Conservation (phyloP, 2,113 vertebrate species). For the Vulpes vulpes region DNA sequence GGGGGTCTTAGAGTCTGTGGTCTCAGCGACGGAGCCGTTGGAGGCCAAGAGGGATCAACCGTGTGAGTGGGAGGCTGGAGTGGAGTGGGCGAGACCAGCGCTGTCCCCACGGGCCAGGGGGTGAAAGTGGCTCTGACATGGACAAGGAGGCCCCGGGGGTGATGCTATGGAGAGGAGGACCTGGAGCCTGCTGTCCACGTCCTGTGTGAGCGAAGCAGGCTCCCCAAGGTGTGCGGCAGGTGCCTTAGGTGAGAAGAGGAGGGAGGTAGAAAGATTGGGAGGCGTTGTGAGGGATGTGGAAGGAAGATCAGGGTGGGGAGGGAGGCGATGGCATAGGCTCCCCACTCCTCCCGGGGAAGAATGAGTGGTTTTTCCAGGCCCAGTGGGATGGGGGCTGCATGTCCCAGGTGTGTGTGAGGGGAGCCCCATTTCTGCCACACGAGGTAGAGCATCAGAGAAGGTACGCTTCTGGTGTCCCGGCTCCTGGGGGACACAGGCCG, state of each 20-base stretch:
- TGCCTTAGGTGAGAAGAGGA: neutral
- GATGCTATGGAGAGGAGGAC: neutral
- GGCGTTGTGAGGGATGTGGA: rapidly evolving
- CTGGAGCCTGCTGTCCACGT: neutral
- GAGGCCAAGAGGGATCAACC: neutral
- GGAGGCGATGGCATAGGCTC: neutral
- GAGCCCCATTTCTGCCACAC: neutral
- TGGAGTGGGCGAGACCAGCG: rapidly evolving
- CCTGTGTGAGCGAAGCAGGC: neutral
- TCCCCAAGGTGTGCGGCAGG: neutral
- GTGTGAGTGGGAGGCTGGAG: neutral
- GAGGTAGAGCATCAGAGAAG: neutral
- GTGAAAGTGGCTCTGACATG: neutral
- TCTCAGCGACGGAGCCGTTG: neutral
- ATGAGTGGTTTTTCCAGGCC: neutral
- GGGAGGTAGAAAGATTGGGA: too few species aligned
- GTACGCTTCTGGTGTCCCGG: neutral
- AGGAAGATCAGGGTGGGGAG: neutral
- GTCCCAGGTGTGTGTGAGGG: neutral
- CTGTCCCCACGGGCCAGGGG: neutral
- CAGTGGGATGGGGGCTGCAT: neutral
- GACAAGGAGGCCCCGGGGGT: neutral
- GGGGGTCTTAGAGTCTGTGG: neutral
- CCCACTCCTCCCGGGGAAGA: rapidly evolving
- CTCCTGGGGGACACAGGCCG: neutral